These are phyloP conservation scores for Sinocyclocheilus maitianheensis DNA, from an alignment of 2,113 vertebrate species.

Conservation along the genomic window DNA sequence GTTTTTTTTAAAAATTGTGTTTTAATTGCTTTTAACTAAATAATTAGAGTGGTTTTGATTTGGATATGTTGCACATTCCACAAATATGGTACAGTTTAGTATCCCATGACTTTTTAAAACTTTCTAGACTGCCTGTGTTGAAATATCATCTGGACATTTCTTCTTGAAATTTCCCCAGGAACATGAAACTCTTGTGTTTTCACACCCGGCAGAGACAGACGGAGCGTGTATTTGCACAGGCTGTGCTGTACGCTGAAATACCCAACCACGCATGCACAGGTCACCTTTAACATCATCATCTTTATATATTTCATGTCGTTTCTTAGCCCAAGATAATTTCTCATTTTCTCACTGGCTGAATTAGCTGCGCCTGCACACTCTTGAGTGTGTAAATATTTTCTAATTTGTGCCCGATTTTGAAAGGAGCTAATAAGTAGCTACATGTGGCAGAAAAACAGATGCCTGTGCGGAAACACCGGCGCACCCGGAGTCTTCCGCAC, in stretches of 20 bases:
- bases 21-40: no score
- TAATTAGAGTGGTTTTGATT: no score
- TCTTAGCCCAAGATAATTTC: neutral
- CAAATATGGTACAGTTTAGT: no score
- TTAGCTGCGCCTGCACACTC: neutral
- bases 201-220: neutral
- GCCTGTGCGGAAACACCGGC: neutral
- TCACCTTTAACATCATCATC: neutral
- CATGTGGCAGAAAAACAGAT: conserved; percentile 10
- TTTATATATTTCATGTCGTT: neutral
- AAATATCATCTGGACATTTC: conserved; percentile 5
- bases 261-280: conserved; percentile 16
- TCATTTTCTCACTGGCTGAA: conserved; percentile 7
- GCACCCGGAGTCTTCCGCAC: conserved; percentile 5
- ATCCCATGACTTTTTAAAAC: no score
- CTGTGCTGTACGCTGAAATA: conserved; percentile 5
- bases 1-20: no score
- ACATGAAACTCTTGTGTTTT: neutral
- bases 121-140: no score
- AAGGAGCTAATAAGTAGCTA: conserved; percentile 25
- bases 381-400: conserved; percentile 36
- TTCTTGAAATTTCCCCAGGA: neutral
- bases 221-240: neutral
- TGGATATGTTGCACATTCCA: no score
- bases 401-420: conserved; percentile 10